Conservation (phyloP, 35 echinoderm and acorn worm species). For the Lytechinus variegatus region DNA sequence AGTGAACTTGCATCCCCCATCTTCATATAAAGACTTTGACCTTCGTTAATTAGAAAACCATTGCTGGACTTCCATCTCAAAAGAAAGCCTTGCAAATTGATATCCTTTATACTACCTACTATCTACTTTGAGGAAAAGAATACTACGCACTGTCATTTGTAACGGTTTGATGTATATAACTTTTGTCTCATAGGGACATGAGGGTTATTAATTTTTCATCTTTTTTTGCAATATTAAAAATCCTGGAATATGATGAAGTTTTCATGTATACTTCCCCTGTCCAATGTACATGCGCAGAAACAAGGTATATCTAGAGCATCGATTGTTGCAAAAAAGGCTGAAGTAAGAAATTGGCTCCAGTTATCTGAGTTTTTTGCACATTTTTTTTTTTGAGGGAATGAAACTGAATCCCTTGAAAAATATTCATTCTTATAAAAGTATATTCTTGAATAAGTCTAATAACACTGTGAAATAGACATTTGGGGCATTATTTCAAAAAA, state of each 20-base stretch:
- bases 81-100: not conserved
- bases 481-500: too few species aligned
- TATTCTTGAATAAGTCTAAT: too few species aligned
- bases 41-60: not conserved
- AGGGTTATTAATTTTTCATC: conserved; percentile 3
- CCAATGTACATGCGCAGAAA: too few species aligned
- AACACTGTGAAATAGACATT: too few species aligned
- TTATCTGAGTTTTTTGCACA: too few species aligned
- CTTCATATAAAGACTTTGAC: not conserved
- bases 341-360: too few species aligned
- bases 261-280: too few species aligned
- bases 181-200: not conserved
- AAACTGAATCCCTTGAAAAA: too few species aligned
- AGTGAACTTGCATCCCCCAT: not conserved
- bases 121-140: not conserved
- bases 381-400: too few species aligned
- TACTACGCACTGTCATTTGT: not conserved
- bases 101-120: not conserved
- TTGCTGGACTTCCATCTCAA: not conserved
- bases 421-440: too few species aligned
- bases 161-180: not conserved
- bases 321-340: too few species aligned
- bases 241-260: not conserved
- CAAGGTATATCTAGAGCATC: too few species aligned
- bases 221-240: not conserved